phyloP scores from a whole-genome alignment of 2,113 vertebrate genomes.

The Rhynchomys soricoides region DNA sequence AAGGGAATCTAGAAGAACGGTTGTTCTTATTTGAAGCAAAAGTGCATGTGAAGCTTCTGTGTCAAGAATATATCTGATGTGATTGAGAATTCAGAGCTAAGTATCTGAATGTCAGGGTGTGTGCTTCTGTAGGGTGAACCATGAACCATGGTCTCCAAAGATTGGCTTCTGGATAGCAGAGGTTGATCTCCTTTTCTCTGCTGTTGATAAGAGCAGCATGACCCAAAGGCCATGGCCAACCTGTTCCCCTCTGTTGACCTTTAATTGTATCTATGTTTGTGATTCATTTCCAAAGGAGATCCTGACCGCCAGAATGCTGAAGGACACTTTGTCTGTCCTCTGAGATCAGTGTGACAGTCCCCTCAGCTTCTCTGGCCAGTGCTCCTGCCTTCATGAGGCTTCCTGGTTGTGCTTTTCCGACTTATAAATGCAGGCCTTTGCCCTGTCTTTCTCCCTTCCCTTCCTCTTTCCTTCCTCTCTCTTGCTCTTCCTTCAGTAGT shows the following conservation, averaged over 20 bases:
- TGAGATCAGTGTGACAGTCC: no score
- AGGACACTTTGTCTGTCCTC: background rate
- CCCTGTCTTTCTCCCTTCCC: no score
- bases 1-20: background rate
- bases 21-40: background rate
- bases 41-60: background rate
- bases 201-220: background rate
- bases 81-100: background rate
- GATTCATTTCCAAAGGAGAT: background rate
- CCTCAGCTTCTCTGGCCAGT: background rate
- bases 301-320: background rate
- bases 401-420: background rate
- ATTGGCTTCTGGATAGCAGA: background rate
- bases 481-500: background rate
- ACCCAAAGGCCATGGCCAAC: background rate
- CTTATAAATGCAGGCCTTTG: background rate
- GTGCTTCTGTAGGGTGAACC: background rate
- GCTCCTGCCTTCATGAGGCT: background rate
- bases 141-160: background rate
- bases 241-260: background rate
- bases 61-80: background rate
- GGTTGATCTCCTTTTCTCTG: background rate
- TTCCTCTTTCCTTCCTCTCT: no score
- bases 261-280: background rate
- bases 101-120: background rate